These are phyloP conservation scores for Macropus fuliginosus DNA, from an alignment of 2,797 vertebrate species.

Conservation along the genomic window DNA sequence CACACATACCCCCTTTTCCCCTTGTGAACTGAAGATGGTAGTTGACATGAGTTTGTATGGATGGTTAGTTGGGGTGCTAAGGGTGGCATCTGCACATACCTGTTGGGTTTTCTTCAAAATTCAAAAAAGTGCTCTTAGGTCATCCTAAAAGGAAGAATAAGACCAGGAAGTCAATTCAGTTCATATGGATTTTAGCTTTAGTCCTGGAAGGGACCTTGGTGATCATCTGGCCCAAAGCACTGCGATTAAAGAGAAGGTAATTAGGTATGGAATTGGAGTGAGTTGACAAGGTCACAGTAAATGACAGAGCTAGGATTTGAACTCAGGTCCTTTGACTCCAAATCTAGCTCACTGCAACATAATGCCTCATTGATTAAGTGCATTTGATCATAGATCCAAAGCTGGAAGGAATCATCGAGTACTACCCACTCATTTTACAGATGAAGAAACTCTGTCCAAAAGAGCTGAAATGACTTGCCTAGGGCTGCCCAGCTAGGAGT, in stretches of 20 bases:
- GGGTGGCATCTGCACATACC: conserved; percentile 49
- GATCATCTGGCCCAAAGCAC: neutral
- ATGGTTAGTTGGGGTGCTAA: conserved; percentile 59
- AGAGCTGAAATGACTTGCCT: neutral
- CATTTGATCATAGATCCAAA: neutral
- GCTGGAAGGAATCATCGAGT: neutral
- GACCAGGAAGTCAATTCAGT: neutral
- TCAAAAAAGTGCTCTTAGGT: neutral
- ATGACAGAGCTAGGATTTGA: neutral
- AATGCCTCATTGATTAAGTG: neutral
- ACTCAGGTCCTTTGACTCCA: neutral
- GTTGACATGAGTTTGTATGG: conserved; percentile 68
- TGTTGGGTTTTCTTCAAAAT: neutral
- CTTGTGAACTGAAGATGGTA: conserved; percentile 14
- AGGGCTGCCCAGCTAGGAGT: neutral
- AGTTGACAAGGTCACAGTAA: neutral
- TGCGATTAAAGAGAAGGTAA: neutral
- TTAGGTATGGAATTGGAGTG: neutral
- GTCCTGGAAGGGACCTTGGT: neutral
- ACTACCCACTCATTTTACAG: neutral
- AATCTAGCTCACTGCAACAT: neutral
- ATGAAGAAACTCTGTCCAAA: neutral
- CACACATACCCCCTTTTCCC: neutral
- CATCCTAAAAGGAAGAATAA: neutral
- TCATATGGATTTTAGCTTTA: neutral